Evolutionary conservation across 2,888 invertebrate species (phyloP), one percentile per base, ranked within the genome.

Genomic region (Temnothorax ravouxi): DNA sequence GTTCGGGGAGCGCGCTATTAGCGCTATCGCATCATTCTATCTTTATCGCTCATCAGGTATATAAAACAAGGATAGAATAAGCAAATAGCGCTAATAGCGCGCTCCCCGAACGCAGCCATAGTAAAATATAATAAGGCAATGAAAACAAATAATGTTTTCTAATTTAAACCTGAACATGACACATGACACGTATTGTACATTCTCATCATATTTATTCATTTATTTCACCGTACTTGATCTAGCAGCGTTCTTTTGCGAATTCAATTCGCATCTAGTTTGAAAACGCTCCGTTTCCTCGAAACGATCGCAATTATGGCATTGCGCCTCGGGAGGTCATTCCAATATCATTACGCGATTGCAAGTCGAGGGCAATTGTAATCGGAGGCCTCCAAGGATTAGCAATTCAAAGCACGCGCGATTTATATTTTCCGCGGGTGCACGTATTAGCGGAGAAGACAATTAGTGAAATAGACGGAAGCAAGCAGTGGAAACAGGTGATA

Each of bases 301-400:
- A 25, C 8, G 25, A 67, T 29, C 47, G 29, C 66, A 67, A 67
- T 67, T 67, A 50, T 15, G n/a, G 38, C 21, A 25, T 8, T 13
- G 21, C 18, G 18, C 25, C 41, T 41, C 18, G 25, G 25, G n/a
- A 76, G 13, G 13, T 76, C 11, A 13, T 52, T 41, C 50, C 52
- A 38, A 50, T 18, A 52, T 25, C 21, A 25, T 76, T 66, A 66
- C 25, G 54, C 25, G 18, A 11, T 47, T 41, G n/a, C 52, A 38
- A 34, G 6, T 71, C 11, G 34, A 54, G 47, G 15, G 56, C 44
- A 56, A 56, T 56, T 41, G 25, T 54, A 29, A 44, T 64, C 38
- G 50, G 64, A 41, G 52, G 52, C 25, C 25, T 64, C 52, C 38
- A 41, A 25, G 13, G 13, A 76, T 76, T 66, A 66, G 66, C 50